These are phyloP conservation scores for Musca vetustissima DNA, from an alignment of 1,140 invertebrate species.

Conservation along the genomic window DNA sequence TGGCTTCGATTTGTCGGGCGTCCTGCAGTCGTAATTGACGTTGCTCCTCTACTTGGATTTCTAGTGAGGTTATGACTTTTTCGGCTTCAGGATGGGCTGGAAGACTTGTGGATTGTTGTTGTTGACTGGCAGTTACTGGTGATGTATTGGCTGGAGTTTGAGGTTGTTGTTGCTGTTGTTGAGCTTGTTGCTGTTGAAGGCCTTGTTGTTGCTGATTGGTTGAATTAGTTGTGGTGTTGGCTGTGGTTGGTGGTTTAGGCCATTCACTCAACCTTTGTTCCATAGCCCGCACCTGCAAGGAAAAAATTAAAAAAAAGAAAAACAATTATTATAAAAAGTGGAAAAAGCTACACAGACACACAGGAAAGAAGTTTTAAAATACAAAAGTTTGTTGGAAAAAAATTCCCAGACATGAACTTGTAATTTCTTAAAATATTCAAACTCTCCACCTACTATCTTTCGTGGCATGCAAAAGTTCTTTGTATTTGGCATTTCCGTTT, in stretches of 20 bases:
- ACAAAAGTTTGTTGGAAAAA: neutral
- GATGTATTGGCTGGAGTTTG: constrained; percentile 56
- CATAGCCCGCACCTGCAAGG: constrained; percentile 85
- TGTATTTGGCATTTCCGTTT: constrained; percentile 8
- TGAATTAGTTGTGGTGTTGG: constrained; percentile 56
- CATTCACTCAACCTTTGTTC: constrained; percentile 83
- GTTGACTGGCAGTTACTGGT: constrained; percentile 58
- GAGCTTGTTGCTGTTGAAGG: constrained; percentile 34
- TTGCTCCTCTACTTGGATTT: constrained; percentile 91
- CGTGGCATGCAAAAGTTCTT: no score
- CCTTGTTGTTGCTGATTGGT: constrained; percentile 45
- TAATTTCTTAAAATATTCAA: no score
- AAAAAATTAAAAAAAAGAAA: constrained; percentile 22
- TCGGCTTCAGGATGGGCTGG: constrained; percentile 56
- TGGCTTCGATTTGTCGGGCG: constrained; percentile 81
- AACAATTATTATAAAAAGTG: neutral
- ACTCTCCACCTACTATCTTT: no score
- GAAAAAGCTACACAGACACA: neutral
- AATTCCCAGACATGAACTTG: no score
- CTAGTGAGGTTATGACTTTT: constrained; percentile 78
- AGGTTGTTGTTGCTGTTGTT: no score
- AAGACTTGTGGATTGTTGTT: constrained; percentile 25
- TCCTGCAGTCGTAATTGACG: constrained; percentile 59
- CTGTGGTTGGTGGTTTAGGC: constrained; percentile 59
- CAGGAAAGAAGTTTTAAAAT: neutral